Evolutionary conservation across 1,140 invertebrate genomes (phyloP).

Genomic region (Maconellicoccus hirsutus): DNA sequence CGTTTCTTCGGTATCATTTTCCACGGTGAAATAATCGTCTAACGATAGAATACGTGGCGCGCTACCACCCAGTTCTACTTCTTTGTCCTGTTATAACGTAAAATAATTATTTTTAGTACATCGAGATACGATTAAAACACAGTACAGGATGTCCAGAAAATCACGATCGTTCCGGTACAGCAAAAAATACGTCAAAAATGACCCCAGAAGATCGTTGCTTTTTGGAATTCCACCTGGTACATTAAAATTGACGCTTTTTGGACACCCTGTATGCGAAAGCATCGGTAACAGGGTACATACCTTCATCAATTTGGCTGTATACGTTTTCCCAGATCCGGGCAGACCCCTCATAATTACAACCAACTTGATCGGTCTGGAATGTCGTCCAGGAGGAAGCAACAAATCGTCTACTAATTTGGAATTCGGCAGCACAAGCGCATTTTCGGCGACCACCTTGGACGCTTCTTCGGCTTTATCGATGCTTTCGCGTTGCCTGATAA

Average conservation of each 20-base stretch:
- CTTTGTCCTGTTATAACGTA: conserved; percentile 47
- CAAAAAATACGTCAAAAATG: too few relatives aligned
- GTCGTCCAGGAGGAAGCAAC: conserved; percentile 56
- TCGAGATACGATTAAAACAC: too few relatives aligned
- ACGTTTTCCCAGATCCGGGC: conserved; percentile 81
- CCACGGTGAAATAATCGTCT: conserved; percentile 92
- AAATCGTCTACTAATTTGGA: conserved; percentile 57
- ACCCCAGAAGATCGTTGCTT: too few relatives aligned
- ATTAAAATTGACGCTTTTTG: too few relatives aligned
- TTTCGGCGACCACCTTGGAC: background rate
- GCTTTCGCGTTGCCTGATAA: too few relatives aligned
- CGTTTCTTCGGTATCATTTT: conserved; percentile 65
- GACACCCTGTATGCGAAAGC: too few relatives aligned
- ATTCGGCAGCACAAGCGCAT: background rate
- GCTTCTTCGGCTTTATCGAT: too few relatives aligned
- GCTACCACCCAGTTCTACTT: conserved; percentile 59
- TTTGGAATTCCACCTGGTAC: too few relatives aligned
- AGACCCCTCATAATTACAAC: conserved; percentile 80
- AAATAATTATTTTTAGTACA: background rate
- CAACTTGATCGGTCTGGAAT: conserved; percentile 64
- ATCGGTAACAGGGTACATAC: too few relatives aligned
- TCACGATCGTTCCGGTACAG: too few relatives aligned
- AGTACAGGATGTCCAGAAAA: too few relatives aligned
- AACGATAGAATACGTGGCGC: conserved; percentile 81
- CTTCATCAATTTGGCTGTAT: conserved; percentile 76